phyloP scores from a whole-genome alignment of 1,140 invertebrate species.

The Heliconius himera region DNA sequence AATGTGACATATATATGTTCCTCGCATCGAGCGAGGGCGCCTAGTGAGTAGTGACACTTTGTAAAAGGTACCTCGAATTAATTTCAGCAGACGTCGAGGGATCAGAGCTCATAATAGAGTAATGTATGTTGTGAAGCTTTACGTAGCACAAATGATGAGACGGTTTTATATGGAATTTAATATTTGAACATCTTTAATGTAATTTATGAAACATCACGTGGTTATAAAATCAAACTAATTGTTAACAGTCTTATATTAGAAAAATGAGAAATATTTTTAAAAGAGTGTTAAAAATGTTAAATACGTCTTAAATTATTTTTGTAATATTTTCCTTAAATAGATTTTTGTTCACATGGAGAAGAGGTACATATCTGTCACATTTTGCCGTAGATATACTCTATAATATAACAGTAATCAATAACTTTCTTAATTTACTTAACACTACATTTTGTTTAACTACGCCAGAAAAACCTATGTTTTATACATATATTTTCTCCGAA shows the following conservation, averaged over 20 bases:
- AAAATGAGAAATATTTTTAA: background rate
- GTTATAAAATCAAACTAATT: background rate
- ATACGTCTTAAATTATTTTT: too few relatives aligned
- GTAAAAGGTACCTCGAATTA: slow-evolving; percentile 75
- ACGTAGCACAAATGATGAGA: background rate
- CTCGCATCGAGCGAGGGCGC: slow-evolving; percentile 53
- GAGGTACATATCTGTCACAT: too few relatives aligned
- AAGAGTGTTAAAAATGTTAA: too few relatives aligned
- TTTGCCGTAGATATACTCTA: too few relatives aligned
- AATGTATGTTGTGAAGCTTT: slow-evolving; percentile 16
- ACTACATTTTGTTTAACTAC: too few relatives aligned
- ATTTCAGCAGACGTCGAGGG: slow-evolving; percentile 55
- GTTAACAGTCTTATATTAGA: background rate
- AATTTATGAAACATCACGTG: background rate
- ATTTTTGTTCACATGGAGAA: too few relatives aligned
- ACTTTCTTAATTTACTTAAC: too few relatives aligned
- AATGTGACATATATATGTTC: slow-evolving; percentile 75
- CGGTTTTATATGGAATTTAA: background rate
- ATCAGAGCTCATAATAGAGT: slow-evolving; percentile 19
- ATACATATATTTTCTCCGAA: too few relatives aligned
- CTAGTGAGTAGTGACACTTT: slow-evolving; percentile 52
- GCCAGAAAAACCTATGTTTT: too few relatives aligned
- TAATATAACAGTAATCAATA: too few relatives aligned
- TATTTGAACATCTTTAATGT: background rate
- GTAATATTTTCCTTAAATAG: too few relatives aligned